Conservation (phyloP, 2,797 vertebrate species). For the Pelobates cultripes region DNA sequence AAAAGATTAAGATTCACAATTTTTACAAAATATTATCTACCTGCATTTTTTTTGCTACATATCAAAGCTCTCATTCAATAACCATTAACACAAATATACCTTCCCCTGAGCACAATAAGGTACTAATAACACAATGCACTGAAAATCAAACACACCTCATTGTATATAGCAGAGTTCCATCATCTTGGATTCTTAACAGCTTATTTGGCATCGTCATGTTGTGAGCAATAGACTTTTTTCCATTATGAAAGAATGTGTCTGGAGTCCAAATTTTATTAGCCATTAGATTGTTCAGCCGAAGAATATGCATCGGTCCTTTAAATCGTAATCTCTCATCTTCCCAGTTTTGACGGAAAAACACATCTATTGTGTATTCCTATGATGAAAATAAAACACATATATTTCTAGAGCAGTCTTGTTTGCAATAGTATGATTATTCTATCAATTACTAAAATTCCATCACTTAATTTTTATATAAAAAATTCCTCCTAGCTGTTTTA, state of each 20-base stretch:
- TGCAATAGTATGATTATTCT: too few species aligned
- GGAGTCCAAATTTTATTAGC: constrained; percentile 99
- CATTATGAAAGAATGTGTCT: constrained; percentile 98
- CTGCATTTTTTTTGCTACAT: too few species aligned
- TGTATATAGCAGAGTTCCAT: constrained; percentile 93
- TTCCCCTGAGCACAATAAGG: too few species aligned
- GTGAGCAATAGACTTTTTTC: constrained; percentile 97
- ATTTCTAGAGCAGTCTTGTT: background rate
- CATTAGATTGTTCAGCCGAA: constrained; percentile 97
- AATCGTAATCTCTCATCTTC: constrained; percentile 95
- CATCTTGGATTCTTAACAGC: constrained; percentile 91
- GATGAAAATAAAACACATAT: constrained; percentile 54
- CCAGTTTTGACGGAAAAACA: constrained; percentile 98
- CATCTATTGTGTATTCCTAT: constrained; percentile 97
- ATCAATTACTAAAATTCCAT: too few species aligned
- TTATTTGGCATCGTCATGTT: constrained; percentile 99
- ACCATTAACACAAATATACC: too few species aligned
- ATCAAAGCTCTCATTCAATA: too few species aligned
- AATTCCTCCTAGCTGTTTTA: too few species aligned
- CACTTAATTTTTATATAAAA: too few species aligned
- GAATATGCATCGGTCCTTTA: constrained; percentile 95
- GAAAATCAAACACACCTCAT: constrained; percentile 80
- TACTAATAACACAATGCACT: too few species aligned
- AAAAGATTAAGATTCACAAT: too few species aligned
- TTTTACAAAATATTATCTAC: too few species aligned